Conservation (phyloP, 2,888 invertebrate genomes). For the Athripsodes cinereus region DNA sequence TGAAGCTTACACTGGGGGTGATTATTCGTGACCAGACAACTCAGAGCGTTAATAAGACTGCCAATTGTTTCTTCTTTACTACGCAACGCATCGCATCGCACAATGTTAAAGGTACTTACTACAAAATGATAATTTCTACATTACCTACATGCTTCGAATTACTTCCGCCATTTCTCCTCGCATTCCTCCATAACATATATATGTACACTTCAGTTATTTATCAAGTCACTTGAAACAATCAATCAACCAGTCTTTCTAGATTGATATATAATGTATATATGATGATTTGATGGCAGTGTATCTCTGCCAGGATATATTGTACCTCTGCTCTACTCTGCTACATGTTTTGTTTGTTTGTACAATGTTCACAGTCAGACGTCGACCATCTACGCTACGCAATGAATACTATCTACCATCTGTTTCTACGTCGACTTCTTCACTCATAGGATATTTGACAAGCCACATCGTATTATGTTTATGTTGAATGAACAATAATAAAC, state of each 20-base stretch:
- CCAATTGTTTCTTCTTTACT: constrained; percentile 10
- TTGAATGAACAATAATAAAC: constrained; percentile 10
- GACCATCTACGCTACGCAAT: constrained; percentile 23
- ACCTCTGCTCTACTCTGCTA: background rate
- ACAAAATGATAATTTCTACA: constrained; percentile 7
- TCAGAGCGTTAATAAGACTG: constrained; percentile 21
- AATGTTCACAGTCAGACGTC: constrained; percentile 27
- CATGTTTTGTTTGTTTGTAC: constrained; percentile 23
- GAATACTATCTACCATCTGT: constrained; percentile 20
- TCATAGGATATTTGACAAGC: constrained; percentile 14
- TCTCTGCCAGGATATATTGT: too few species aligned
- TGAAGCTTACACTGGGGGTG: constrained; percentile 13
- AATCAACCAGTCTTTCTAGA: too few species aligned
- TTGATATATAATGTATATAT: too few species aligned
- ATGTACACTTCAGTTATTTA: background rate
- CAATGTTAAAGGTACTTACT: constrained; percentile 25
- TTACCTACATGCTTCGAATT: constrained; percentile 6
- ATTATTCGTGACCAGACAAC: constrained; percentile 23
- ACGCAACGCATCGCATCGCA: constrained; percentile 16
- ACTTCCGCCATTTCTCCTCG: background rate
- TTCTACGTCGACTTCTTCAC: constrained; percentile 19
- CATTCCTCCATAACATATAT: constrained; percentile 10
- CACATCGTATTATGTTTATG: constrained; percentile 12
- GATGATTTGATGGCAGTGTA: too few species aligned
- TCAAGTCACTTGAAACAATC: too few species aligned